These are phyloP conservation scores for Matsumurasca onukii DNA, from an alignment of 1,140 invertebrate species.

Conservation along the genomic window DNA sequence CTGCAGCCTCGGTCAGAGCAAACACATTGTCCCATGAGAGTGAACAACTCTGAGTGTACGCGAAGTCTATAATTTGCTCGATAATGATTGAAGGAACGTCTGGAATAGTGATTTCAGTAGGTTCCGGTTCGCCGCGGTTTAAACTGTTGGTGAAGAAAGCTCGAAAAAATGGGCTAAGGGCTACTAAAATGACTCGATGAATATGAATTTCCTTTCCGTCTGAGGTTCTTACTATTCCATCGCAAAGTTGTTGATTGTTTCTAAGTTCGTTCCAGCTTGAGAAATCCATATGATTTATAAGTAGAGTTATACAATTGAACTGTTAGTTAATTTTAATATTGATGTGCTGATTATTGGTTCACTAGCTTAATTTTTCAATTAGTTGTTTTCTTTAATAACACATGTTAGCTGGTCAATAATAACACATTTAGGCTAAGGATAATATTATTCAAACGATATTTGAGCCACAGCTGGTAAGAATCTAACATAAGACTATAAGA, in stretches of 20 bases:
- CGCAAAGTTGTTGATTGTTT: constrained; percentile 52
- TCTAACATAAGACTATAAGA: no score
- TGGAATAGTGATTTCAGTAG: constrained; percentile 49
- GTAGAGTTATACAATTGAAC: no score
- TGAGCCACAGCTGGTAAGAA: no score
- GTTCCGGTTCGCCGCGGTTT: constrained; percentile 53
- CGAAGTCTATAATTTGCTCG: constrained; percentile 62
- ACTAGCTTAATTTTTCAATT: no score
- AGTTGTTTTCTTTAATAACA: no score
- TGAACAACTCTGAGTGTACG: constrained; percentile 61
- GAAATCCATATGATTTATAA: no score
- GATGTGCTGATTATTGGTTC: no score
- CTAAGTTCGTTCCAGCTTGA: constrained; percentile 31
- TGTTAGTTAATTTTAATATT: no score
- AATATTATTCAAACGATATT: no score
- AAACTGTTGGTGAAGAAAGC: constrained; percentile 59
- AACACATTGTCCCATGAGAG: constrained; percentile 62
- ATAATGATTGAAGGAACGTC: constrained; percentile 46
- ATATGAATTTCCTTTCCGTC: constrained; percentile 62
- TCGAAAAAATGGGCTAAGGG: constrained; percentile 67
- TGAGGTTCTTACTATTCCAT: constrained; percentile 57
- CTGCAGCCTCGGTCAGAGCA: constrained; percentile 57
- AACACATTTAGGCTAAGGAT: no score
- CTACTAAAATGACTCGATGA: constrained; percentile 64
- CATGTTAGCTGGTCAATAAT: no score